Conservation (phyloP, 2,113 vertebrate species). For the Cisticola juncidis region DNA sequence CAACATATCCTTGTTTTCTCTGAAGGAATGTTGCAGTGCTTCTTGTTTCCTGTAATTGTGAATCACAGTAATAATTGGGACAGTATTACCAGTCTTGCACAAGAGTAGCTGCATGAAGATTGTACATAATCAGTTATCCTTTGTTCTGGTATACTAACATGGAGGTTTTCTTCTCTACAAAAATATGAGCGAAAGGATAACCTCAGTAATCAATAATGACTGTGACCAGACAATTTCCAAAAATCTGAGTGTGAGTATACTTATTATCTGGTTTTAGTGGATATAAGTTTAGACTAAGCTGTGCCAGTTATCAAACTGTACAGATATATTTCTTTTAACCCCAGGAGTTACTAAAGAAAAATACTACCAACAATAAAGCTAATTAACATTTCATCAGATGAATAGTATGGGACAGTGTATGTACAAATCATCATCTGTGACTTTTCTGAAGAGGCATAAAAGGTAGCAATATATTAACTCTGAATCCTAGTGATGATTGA, state of each 20-base stretch:
- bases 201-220: not conserved
- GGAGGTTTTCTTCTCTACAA: not conserved
- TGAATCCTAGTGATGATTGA: not conserved
- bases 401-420: not conserved
- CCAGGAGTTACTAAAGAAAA: not conserved
- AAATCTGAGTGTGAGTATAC: not conserved
- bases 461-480: not conserved
- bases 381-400: not conserved
- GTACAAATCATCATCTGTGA: not conserved
- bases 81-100: not conserved
- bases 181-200: not conserved
- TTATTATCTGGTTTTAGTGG: not conserved
- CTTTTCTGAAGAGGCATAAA: not conserved
- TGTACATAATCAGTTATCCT: not conserved
- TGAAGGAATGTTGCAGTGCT: not conserved
- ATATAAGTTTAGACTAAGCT: not conserved
- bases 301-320: not conserved
- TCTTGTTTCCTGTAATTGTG: not conserved
- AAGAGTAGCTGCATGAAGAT: not conserved
- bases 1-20: not conserved
- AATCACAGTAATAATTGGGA: not conserved
- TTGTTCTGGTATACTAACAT: not conserved
- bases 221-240: not conserved
- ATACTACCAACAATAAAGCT: not conserved
- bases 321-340: not conserved